phyloP scores from a whole-genome alignment of 2,888 invertebrate genomes.

The Phytoseiulus persimilis region DNA sequence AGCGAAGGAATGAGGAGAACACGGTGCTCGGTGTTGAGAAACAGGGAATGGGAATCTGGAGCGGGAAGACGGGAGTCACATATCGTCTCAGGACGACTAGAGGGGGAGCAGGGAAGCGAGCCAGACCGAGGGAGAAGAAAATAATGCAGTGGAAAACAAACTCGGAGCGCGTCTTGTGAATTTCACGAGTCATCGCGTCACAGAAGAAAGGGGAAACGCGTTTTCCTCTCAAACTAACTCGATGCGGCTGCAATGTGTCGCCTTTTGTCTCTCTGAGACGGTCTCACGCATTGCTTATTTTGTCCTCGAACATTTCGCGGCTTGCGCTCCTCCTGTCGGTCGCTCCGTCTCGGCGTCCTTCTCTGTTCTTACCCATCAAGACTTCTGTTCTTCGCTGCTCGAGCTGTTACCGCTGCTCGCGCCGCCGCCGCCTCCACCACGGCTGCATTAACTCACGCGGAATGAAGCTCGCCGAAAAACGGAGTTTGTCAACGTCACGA shows the following conservation, averaged over 20 bases:
- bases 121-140: background rate
- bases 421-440: background rate
- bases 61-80: background rate
- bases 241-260: background rate
- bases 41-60: background rate
- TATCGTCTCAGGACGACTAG: background rate
- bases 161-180: background rate
- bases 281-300: background rate
- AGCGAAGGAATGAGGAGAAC: background rate
- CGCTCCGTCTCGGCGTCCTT: background rate
- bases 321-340: background rate
- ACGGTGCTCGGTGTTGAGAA: background rate
- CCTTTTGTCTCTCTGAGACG: background rate
- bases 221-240: background rate
- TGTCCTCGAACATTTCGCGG: background rate
- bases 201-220: background rate
- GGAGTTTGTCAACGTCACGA: slow-evolving; percentile 35
- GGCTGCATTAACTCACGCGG: slow-evolving; percentile 21
- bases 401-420: background rate
- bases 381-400: background rate
- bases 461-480: slow-evolving; percentile 35
- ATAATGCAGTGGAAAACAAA: background rate
- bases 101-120: background rate
- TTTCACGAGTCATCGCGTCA: slow-evolving; percentile 38
- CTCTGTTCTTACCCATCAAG: background rate